These are phyloP conservation scores for Aphaenogaster floridana DNA, from an alignment of 1,140 invertebrate species.

Conservation along the genomic window DNA sequence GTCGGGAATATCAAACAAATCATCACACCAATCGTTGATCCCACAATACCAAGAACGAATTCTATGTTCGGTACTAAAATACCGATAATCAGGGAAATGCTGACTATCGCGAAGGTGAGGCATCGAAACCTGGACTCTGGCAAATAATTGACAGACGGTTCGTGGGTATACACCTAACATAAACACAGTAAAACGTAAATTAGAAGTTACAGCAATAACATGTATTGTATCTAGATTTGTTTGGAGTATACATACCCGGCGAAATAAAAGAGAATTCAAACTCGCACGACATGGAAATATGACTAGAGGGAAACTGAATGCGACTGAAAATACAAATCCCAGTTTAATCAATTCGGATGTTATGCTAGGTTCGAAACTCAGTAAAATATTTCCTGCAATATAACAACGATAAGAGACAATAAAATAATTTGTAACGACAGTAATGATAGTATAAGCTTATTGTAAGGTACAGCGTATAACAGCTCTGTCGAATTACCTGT, in stretches of 20 bases:
- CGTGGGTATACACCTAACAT: slow-evolving; percentile 86
- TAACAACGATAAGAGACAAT: neutral
- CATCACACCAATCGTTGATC: slow-evolving; percentile 97
- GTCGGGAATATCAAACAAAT: slow-evolving; percentile 97
- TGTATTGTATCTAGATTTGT: neutral
- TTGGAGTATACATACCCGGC: slow-evolving; percentile 89
- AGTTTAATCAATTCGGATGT: slow-evolving; percentile 96
- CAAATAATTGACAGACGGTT: slow-evolving; percentile 89
- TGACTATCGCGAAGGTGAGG: slow-evolving; percentile 93
- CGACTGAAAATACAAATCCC: slow-evolving; percentile 97
- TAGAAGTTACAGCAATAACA: neutral
- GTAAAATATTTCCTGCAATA: slow-evolving; percentile 94
- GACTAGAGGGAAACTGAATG: slow-evolving; percentile 98
- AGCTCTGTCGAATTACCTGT: slow-evolving; percentile 87
- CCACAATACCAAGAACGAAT: slow-evolving; percentile 96
- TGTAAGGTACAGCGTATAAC: neutral
- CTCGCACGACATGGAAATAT: slow-evolving; percentile 98
- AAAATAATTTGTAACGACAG: slow-evolving; percentile 1
- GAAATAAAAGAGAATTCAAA: slow-evolving; percentile 96
- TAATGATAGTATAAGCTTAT: neutral
- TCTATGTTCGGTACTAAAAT: slow-evolving; percentile 96
- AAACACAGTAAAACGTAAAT: neutral
- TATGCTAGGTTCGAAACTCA: slow-evolving; percentile 93
- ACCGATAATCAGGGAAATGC: slow-evolving; percentile 91
- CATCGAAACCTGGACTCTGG: slow-evolving; percentile 93